A percentile compares a stretch with the other conserved stretches of the same genome.
Evolutionary conservation across 2,113 vertebrate species (phyloP).

Genomic region (Brachypteracias leptosomus): DNA sequence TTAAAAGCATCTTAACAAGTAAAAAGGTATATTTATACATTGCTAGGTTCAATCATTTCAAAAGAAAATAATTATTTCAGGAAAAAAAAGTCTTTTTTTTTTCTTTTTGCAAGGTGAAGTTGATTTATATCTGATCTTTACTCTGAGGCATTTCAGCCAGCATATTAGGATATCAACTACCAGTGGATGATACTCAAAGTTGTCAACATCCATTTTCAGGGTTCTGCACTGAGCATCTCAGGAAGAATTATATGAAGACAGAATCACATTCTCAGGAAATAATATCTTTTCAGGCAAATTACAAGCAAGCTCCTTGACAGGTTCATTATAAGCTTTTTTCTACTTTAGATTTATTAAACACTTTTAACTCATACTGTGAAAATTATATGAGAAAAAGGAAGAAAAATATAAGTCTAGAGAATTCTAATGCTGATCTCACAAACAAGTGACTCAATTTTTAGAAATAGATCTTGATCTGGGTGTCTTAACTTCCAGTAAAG

Average conservation of each 20-base stretch:
- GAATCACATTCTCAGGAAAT: constrained; percentile 36
- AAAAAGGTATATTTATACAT: not conserved
- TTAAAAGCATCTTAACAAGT: not conserved
- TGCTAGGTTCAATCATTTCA: not conserved
- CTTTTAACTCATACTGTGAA: constrained; percentile 26
- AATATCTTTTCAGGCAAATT: constrained; percentile 53
- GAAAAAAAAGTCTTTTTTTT: not conserved
- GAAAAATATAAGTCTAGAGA: not conserved
- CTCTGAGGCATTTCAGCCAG: not conserved
- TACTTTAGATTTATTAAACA: constrained; percentile 50
- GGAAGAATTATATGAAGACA: constrained; percentile 33
- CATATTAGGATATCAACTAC: not conserved
- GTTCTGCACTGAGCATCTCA: not conserved
- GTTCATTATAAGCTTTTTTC: constrained; percentile 47
- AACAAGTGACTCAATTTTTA: not conserved
- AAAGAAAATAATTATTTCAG: not conserved
- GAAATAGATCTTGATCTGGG: not conserved
- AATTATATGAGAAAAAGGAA: not conserved
- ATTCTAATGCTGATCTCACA: not conserved
- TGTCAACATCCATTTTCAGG: constrained; percentile 26
- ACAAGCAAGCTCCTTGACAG: constrained; percentile 33
- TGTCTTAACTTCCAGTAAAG: not conserved
- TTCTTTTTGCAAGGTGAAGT: not conserved
- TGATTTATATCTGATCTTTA: not conserved
- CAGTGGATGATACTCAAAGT: not conserved